phyloP scores from a whole-genome alignment of 2,797 vertebrate genomes.

The Muscicapa comitata region DNA sequence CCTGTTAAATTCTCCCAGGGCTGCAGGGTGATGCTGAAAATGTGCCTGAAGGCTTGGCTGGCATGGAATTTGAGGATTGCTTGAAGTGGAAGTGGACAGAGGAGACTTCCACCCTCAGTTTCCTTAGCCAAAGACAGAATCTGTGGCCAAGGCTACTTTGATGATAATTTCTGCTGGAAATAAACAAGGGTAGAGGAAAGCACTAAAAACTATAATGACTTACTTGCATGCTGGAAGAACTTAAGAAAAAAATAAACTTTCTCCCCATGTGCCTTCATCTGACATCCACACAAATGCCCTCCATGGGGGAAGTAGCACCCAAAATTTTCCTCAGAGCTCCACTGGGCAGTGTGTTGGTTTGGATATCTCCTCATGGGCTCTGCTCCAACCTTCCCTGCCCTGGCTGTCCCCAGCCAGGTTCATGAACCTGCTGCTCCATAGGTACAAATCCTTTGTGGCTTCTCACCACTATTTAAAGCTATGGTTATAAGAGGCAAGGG shows the following conservation, averaged over 20 bases:
- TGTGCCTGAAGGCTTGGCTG: not conserved
- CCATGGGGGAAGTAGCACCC: not conserved
- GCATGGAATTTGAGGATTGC: not conserved
- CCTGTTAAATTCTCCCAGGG: not conserved
- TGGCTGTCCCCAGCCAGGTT: not conserved
- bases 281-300: not conserved
- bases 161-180: not conserved
- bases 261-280: not conserved
- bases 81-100: not conserved
- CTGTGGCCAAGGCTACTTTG: not conserved
- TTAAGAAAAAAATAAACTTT: not conserved
- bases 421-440: accelerated
- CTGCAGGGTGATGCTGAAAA: not conserved
- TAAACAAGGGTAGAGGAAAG: not conserved
- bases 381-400: not conserved
- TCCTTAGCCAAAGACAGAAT: not conserved
- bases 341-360: accelerated
- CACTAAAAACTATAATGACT: not conserved
- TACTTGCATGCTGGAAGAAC: not conserved
- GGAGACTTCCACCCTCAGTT: not conserved
- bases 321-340: not conserved
- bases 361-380: not conserved
- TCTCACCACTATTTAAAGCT: not conserved
- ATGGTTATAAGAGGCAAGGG: accelerated
- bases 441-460: not conserved